Base-by-base conservation (phyloP, 2,113 vertebrate genomes). In the Amphilophus citrinellus region DNA sequence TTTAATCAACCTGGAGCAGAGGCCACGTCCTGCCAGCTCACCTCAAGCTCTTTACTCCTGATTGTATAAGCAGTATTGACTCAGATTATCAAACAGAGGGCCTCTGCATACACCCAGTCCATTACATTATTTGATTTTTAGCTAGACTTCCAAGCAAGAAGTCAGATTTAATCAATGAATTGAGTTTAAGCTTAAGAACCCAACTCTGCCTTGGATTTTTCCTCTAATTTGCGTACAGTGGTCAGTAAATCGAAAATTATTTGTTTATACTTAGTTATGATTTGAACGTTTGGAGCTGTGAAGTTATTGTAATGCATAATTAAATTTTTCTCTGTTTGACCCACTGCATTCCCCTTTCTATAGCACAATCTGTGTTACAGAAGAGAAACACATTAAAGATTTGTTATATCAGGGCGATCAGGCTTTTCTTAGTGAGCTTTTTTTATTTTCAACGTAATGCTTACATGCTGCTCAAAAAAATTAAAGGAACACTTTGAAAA, bases 1-100 rank as follows among this genome's bases (percentile, higher is more conserved):
- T 84, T 90, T 87, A 87, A 93, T 87, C 84, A 90, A 82, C 53
- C 22, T 4, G 62, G 60, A 86, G 76, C 75, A n/a, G 59, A 77
- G 47, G 77, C 68, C 61, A 6, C 15, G 9, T 86, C 68, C 47
- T 22, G 44, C 30, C 59, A 2, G 27, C 56, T 78, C 66, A 27
- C 71, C 76, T 63, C 20, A 44, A 1, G 56, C 62, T 78, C 63
- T 35, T 50, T 14, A 50, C 24, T 56, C 53, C n/a, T 32, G 61
- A 85, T 32, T 59, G 61, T 82, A 87, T 89, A 27, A 60, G 66
- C 24, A 65, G 76, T 83, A 91, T 91, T 85, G 84, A 91, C 39
- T 42, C 37, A 79, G 76, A 30, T 61, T 68, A 71, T 87, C 53
- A 84, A 88, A 77, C 39, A 42, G 20, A 39, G 56, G 82, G 24